Percentiles rank a stretch among this genome's conserved stretches.
These are phyloP conservation scores for Campaea margaritaria DNA, from an alignment of 2,888 invertebrate genomes.

Conservation along the genomic window DNA sequence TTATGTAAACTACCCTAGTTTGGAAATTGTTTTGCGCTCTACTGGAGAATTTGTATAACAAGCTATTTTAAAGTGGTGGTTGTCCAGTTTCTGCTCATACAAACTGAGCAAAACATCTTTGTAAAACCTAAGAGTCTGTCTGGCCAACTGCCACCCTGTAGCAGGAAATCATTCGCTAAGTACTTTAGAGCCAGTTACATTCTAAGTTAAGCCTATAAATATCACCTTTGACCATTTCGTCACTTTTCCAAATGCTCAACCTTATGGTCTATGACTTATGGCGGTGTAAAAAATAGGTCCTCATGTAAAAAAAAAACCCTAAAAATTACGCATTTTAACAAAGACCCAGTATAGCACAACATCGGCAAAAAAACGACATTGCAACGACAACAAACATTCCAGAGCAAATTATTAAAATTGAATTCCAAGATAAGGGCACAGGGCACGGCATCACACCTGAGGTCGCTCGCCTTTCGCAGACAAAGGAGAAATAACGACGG, in stretches of 20 bases:
- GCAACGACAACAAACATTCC: neutral
- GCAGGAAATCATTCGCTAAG: too few relatives aligned
- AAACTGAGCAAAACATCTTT: too few relatives aligned
- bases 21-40: neutral
- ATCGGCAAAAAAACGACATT: constrained; percentile 1
- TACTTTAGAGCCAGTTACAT: too few relatives aligned
- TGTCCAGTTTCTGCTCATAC: too few relatives aligned
- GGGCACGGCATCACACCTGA: constrained; percentile 18
- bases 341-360: neutral
- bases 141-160: too few relatives aligned
- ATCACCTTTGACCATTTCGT: too few relatives aligned
- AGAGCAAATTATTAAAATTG: constrained; percentile 23
- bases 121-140: too few relatives aligned
- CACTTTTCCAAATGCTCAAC: too few relatives aligned
- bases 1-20: neutral
- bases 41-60: neutral
- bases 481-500: constrained; percentile 11
- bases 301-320: neutral
- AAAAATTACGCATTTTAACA: neutral
- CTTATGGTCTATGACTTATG: too few relatives aligned
- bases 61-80: neutral
- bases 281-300: neutral
- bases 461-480: constrained; percentile 13
- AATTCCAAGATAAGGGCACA: constrained; percentile 14
- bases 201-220: too few relatives aligned